Base-by-base conservation (phyloP, 35 echinoderm and acorn worm species). In the Nesometra sesokonis region DNA sequence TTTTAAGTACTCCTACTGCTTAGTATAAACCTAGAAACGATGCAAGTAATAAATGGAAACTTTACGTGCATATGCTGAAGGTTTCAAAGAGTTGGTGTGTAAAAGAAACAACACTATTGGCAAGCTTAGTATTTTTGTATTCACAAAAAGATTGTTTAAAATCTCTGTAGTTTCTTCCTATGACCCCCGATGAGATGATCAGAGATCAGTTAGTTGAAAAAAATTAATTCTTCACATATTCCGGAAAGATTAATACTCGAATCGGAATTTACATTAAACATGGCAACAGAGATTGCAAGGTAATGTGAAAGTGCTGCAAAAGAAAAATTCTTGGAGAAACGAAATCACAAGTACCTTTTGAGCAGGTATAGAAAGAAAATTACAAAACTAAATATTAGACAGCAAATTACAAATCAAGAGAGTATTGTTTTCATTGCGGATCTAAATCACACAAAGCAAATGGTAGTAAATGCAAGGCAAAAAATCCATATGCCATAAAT, bases 141-240 rank as follows among this genome's bases (percentile, higher is more conserved):
- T n/a, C n/a, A n/a, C n/a, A n/a, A n/a, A n/a, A n/a, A n/a, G n/a
- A n/a, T n/a, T n/a, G n/a, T n/a, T n/a, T n/a, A n/a, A n/a, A n/a
- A n/a, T n/a, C n/a, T n/a, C n/a, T n/a, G n/a, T n/a, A n/a, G n/a
- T n/a, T n/a, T n/a, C n/a, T n/a, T n/a, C n/a, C n/a, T n/a, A n/a
- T n/a, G n/a, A n/a, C n/a, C n/a, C n/a, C 15, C 0, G 84, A 85
- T 47, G 46, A 85, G 33, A 32, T 47, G 84, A 46, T 86, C 23
- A n/a, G 85, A 33, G 85, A 86, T 37, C 83, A 85, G 39, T 38
- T 85, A 38, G 39, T 47, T 34, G 83, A n/a, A 85, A 46, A 46
- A 52, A 32, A 47, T 37, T 5, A 38, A 39, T 3, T 46, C 35
- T 46, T 30, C 3, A 23, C 83, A 37, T 11, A 85, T 85, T 46